These are phyloP conservation scores for Odontesthes bonariensis DNA, from an alignment of 2,113 vertebrate genomes.

Conservation along the genomic window DNA sequence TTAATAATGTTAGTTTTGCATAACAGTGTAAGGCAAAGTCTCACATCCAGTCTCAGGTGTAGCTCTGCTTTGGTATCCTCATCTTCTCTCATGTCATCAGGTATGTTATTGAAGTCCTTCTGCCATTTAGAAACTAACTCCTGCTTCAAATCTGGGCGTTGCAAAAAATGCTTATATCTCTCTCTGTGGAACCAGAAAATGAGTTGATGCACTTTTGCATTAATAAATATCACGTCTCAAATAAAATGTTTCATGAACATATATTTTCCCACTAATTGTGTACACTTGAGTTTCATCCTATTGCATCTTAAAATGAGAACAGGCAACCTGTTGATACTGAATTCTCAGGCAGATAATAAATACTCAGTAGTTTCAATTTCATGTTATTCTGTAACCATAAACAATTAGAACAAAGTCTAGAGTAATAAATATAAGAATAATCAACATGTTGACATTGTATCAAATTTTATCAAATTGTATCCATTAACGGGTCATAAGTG, in stretches of 20 bases:
- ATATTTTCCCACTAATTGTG: no score
- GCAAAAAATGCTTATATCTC: constrained; percentile 85
- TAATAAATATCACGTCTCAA: background rate
- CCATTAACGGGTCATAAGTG: background rate
- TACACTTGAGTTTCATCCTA: background rate
- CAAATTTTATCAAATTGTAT: background rate
- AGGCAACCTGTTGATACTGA: background rate
- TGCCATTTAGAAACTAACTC: constrained; percentile 92
- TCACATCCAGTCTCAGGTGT: constrained; percentile 91
- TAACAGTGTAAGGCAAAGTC: constrained; percentile 33
- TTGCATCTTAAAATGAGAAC: background rate
- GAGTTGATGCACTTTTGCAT: background rate
- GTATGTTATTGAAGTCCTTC: constrained; percentile 87
- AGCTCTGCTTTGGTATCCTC: constrained; percentile 92
- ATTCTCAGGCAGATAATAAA: background rate
- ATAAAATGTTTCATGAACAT: background rate
- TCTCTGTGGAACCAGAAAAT: constrained; percentile 77
- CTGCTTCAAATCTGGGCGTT: constrained; percentile 89
- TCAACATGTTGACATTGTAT: background rate
- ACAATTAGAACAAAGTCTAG: background rate
- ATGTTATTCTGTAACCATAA: background rate
- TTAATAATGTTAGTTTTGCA: background rate
- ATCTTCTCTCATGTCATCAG: constrained; percentile 88
- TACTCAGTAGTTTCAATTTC: background rate
- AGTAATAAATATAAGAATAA: background rate